Conservation (phyloP, 1,140 invertebrate genomes). For the Penaeus japonicus region DNA sequence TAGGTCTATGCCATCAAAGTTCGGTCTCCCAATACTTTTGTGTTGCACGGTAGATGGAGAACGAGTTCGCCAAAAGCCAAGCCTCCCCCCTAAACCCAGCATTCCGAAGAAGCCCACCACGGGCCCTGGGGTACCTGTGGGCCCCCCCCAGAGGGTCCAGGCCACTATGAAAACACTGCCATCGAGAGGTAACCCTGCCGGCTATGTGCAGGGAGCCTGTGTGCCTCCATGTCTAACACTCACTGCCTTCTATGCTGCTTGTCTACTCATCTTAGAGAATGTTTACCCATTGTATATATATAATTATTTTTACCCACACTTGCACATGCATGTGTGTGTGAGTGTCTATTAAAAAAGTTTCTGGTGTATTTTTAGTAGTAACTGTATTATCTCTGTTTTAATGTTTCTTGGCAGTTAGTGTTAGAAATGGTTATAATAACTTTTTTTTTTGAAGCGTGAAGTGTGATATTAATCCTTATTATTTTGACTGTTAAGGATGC, state of each 20-base stretch:
- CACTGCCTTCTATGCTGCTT: neutral
- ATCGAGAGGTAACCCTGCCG: conserved; percentile 46
- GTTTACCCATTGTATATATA: too few relatives aligned
- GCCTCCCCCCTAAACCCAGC: conserved; percentile 54
- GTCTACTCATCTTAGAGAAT: too few relatives aligned
- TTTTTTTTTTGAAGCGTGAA: neutral
- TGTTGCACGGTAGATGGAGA: conserved; percentile 50
- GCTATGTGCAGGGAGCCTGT: neutral
- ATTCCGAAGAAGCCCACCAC: conserved; percentile 47
- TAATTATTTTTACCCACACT: too few relatives aligned
- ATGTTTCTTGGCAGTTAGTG: neutral
- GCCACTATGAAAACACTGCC: conserved; percentile 57
- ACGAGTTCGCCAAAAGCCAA: conserved; percentile 53
- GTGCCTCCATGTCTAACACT: conserved; percentile 10
- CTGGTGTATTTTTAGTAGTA: neutral
- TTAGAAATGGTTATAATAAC: conserved; percentile 8
- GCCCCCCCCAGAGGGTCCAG: conserved; percentile 54
- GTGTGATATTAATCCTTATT: neutral
- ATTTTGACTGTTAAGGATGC: neutral
- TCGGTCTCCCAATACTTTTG: conserved; percentile 15
- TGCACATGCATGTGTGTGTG: too few relatives aligned
- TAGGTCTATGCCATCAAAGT: neutral
- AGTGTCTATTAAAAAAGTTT: neutral
- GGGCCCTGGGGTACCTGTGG: conserved; percentile 48
- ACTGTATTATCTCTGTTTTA: neutral